phyloP scores from a whole-genome alignment of 2,797 vertebrate genomes.

The Tauraco hartlaubi region DNA sequence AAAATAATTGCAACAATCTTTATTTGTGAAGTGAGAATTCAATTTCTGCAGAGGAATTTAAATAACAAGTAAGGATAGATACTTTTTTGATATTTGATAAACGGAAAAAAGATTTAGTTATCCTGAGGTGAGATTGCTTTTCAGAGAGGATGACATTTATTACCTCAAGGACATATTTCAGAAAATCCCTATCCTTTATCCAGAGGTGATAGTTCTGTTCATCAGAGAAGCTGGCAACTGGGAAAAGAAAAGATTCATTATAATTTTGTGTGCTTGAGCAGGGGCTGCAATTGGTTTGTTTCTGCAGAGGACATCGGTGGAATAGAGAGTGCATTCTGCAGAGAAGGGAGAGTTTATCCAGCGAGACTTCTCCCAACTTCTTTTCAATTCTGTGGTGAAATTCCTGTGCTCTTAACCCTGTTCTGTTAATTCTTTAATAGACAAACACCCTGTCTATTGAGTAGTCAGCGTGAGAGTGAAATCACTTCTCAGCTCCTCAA shows the following conservation, averaged over 20 bases:
- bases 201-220: constrained; percentile 52
- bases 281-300: constrained; percentile 11
- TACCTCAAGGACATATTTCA: constrained; percentile 62
- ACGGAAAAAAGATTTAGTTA: constrained; percentile 66
- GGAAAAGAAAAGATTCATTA: constrained; percentile 48
- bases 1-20: constrained; percentile 31
- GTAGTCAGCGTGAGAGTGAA: background rate
- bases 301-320: background rate
- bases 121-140: constrained; percentile 70
- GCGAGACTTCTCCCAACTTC: background rate
- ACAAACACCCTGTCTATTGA: background rate
- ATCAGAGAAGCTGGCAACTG: constrained; percentile 26
- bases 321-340: background rate
- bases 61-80: constrained; percentile 34
- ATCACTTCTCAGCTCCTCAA: background rate
- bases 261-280: constrained; percentile 17
- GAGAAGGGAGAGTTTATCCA: background rate
- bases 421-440: background rate
- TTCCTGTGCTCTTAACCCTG: background rate
- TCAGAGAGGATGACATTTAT: constrained; percentile 64
- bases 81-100: constrained; percentile 63
- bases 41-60: constrained; percentile 55
- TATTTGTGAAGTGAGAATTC: constrained; percentile 19
- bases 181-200: constrained; percentile 52
- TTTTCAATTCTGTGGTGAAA: background rate